Percentiles rank a stretch among this genome's conserved stretches.
Evolutionary conservation across 2,888 invertebrate genomes (phyloP).

Genomic region (Parasteatoda lunata): DNA sequence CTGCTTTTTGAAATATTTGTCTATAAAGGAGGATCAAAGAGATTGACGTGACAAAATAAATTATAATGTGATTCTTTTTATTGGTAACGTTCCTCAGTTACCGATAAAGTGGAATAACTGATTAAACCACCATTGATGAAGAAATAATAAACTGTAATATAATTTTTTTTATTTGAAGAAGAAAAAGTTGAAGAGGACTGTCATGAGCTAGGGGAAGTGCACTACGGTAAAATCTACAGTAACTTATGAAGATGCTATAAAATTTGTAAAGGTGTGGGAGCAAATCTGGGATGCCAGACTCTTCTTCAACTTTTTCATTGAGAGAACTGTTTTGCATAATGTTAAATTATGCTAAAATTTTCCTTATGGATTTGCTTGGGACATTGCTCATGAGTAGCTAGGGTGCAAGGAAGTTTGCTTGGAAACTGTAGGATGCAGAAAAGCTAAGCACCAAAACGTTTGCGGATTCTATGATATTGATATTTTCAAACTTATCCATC

Average conservation of each 20-base stretch:
- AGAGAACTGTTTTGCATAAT: neutral
- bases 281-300: neutral
- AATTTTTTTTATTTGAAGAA: neutral
- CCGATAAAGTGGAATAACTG: no score
- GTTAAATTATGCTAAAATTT: neutral
- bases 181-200: neutral
- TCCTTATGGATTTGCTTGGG: neutral
- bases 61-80: no score
- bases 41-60: no score
- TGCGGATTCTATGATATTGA: no score
- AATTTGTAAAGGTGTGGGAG: neutral
- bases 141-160: no score
- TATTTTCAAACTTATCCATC: no score
- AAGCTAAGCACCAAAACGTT: no score
- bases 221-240: neutral
- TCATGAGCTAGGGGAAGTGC: neutral
- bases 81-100: no score
- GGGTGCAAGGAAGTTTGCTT: constrained; percentile 6
- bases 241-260: neutral
- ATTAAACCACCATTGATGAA: no score
- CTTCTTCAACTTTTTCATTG: neutral
- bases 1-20: no score
- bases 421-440: no score
- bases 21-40: no score
- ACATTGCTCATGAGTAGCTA: neutral